Evolutionary conservation across 2,113 vertebrate genomes (phyloP).

Genomic region (Indicator maculatus): DNA sequence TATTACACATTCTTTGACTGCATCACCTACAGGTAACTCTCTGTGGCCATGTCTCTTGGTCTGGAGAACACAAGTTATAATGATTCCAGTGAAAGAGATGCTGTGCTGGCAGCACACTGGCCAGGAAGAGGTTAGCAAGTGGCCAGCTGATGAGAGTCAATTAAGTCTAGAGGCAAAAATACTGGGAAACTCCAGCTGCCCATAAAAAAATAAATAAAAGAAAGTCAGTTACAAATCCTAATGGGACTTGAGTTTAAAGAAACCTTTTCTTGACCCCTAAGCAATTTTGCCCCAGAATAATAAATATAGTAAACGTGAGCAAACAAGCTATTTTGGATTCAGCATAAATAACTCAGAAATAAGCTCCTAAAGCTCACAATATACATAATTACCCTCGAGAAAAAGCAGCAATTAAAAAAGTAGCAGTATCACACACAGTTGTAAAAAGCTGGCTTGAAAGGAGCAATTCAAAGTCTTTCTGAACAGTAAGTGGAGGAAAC

Average conservation of each 20-base stretch:
- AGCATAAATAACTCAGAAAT: constrained; percentile 30
- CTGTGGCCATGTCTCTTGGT: accelerated
- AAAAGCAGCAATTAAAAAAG: constrained; percentile 44
- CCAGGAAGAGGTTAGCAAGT: not conserved
- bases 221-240: not conserved
- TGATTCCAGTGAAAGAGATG: not conserved
- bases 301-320: constrained; percentile 11
- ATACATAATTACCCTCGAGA: constrained; percentile 25
- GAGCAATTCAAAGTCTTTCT: not conserved
- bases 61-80: accelerated
- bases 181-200: constrained; percentile 27
- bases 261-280: constrained; percentile 22
- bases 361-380: constrained; percentile 7
- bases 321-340: constrained; percentile 30
- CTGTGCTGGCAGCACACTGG: not conserved
- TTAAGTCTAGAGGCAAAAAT: not conserved
- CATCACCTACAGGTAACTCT: not conserved
- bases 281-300: constrained; percentile 8
- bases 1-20: not conserved
- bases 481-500: not conserved
- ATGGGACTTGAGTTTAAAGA: constrained; percentile 9
- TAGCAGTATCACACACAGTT: not conserved
- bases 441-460: constrained; percentile 1
- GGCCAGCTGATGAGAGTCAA: not conserved
- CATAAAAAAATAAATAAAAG: not conserved